Percentiles rank a stretch among this genome's conserved stretches.
phyloP scores from a whole-genome alignment of 1,140 invertebrate species.

The Sitodiplosis mosellana region DNA sequence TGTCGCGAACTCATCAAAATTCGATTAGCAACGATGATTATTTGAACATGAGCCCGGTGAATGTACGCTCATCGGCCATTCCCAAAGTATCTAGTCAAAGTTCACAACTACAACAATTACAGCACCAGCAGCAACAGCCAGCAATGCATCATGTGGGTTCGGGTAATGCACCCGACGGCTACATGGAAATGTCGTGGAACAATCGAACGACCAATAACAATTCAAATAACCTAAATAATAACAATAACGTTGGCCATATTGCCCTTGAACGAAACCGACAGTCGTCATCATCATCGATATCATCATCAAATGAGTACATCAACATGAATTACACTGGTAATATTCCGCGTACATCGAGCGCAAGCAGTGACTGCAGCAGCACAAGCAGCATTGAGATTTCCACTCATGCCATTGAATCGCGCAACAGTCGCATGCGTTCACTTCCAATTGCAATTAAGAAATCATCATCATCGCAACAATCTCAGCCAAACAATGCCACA shows the following conservation, averaged over 20 bases:
- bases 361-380: background rate
- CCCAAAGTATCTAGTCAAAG: too few species aligned
- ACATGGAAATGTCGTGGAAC: slow-evolving; percentile 37
- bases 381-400: background rate
- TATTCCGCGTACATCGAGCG: background rate
- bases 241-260: slow-evolving; percentile 7
- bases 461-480: slow-evolving; percentile 1
- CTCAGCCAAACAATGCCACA: background rate
- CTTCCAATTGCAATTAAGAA: slow-evolving; percentile 34
- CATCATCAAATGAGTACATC: slow-evolving; percentile 22
- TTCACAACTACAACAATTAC: too few species aligned
- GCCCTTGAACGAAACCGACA: slow-evolving; percentile 9
- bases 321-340: slow-evolving; percentile 23
- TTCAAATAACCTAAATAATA: slow-evolving; percentile 1
- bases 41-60: slow-evolving; percentile 2
- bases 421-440: slow-evolving; percentile 25
- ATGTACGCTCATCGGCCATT: too few species aligned
- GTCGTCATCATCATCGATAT: slow-evolving; percentile 4
- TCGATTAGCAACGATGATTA: slow-evolving; percentile 2
- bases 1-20: slow-evolving; percentile 20
- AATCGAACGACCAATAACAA: slow-evolving; percentile 16
- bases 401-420: background rate
- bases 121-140: too few species aligned
- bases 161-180: slow-evolving; percentile 28
- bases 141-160: too few species aligned